These are phyloP conservation scores for Brachypalpus laphriformis DNA, from an alignment of 2,888 invertebrate species.

Conservation along the genomic window DNA sequence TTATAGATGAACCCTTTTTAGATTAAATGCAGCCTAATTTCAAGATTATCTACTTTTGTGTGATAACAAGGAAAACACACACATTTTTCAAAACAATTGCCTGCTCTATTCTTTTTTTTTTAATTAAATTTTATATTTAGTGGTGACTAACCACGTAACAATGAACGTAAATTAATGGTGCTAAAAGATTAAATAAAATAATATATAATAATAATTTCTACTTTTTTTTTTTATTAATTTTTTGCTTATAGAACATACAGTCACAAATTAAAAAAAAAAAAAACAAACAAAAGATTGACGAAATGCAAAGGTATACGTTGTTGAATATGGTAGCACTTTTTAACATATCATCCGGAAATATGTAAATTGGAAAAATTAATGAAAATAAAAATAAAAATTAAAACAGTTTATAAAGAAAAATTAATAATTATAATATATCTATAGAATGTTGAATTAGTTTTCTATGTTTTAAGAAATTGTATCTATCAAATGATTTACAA, in stretches of 20 bases:
- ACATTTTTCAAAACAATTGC: slow-evolving; percentile 9
- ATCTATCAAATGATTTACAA: slow-evolving; percentile 55
- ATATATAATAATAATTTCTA: slow-evolving; percentile 5
- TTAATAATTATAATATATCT: neutral
- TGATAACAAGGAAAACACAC: neutral
- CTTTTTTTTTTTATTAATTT: neutral
- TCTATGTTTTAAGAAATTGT: slow-evolving; percentile 39
- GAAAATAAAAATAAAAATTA: neutral
- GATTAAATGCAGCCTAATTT: neutral
- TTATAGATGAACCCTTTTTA: too few relatives aligned
- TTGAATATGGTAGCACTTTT: slow-evolving; percentile 47
- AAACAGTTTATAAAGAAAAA: slow-evolving; percentile 7
- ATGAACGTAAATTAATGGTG: slow-evolving; percentile 60
- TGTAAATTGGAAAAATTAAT: slow-evolving; percentile 21
- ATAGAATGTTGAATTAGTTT: slow-evolving; percentile 58
- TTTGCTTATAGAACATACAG: neutral
- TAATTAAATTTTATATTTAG: slow-evolving; percentile 8
- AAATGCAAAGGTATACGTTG: slow-evolving; percentile 20
- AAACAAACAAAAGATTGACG: neutral
- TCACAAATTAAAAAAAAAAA: neutral
- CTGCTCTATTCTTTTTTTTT: neutral
- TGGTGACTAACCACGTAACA: slow-evolving; percentile 25
- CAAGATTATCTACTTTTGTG: neutral
- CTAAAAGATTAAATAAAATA: slow-evolving; percentile 42
- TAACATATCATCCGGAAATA: slow-evolving; percentile 60